phyloP scores from a whole-genome alignment of 2,797 vertebrate genomes.

The Trematomus bernacchii region DNA sequence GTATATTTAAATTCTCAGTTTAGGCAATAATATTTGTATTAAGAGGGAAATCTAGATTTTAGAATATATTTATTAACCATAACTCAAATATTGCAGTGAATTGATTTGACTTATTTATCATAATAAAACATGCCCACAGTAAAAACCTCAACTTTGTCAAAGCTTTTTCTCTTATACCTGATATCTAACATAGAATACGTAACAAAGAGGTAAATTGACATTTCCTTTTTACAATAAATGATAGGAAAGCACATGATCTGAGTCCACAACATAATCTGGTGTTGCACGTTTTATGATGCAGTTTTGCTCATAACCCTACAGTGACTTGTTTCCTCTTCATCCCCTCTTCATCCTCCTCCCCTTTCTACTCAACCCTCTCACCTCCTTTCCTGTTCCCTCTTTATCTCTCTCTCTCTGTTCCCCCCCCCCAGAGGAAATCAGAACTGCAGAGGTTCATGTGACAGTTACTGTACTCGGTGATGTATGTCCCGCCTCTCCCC shows the following conservation, averaged over 20 bases:
- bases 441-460: conserved; percentile 41
- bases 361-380: conserved; percentile 22
- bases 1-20: too few species aligned
- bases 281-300: neutral
- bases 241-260: neutral
- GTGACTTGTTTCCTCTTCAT: neutral
- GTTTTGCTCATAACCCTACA: neutral
- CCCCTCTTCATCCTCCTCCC: neutral
- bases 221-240: neutral
- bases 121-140: neutral
- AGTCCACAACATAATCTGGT: neutral
- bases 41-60: too few species aligned
- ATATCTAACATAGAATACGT: neutral
- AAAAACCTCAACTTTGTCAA: neutral
- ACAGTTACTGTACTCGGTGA: conserved; percentile 53
- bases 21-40: too few species aligned
- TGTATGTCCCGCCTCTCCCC: conserved; percentile 60
- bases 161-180: neutral
- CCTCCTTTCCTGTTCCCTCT: conserved; percentile 11
- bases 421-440: conserved; percentile 52
- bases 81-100: neutral
- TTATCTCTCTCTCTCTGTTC: conserved; percentile 22
- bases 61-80: too few species aligned
- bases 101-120: neutral
- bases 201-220: neutral